These are phyloP conservation scores for Drosophila pegasa DNA, from an alignment of 2,888 invertebrate species.

Conservation along the genomic window DNA sequence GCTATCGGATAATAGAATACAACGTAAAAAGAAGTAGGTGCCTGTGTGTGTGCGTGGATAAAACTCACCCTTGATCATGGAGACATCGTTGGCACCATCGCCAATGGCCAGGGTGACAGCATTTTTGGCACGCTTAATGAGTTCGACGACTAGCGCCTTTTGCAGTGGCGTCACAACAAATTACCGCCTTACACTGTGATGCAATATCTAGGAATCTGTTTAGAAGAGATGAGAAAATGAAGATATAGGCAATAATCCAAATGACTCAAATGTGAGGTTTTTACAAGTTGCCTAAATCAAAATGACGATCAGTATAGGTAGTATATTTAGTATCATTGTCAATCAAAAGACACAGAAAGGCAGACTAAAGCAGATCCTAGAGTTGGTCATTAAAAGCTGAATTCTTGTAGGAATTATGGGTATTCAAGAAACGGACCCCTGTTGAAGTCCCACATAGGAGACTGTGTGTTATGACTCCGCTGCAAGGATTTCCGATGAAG, in stretches of 20 bases:
- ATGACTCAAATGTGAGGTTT: background rate
- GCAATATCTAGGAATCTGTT: conserved; percentile 91
- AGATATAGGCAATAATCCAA: background rate
- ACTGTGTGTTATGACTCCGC: no score
- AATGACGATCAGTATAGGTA: no score
- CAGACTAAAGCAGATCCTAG: no score
- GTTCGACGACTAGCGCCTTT: conserved; percentile 98
- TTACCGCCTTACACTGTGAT: conserved; percentile 94
- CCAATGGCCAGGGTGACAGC: conserved; percentile 99
- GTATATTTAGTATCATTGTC: no score
- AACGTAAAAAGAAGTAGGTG: background rate
- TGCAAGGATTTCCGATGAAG: no score
- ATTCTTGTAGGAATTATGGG: no score
- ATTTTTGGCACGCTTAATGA: conserved; percentile 97
- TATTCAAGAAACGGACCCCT: no score
- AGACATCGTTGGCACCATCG: conserved; percentile 99
- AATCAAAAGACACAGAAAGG: no score
- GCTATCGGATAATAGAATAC: conserved; percentile 86
- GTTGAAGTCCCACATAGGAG: no score
- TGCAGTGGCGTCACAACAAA: conserved; percentile 99
- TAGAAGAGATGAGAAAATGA: background rate
- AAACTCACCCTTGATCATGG: conserved; percentile 97
- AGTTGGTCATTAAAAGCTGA: no score
- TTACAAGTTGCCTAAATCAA: no score
- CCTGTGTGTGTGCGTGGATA: background rate